These are phyloP conservation scores for Tinamus guttatus DNA, from an alignment of 2,113 vertebrate genomes.

Conservation along the genomic window DNA sequence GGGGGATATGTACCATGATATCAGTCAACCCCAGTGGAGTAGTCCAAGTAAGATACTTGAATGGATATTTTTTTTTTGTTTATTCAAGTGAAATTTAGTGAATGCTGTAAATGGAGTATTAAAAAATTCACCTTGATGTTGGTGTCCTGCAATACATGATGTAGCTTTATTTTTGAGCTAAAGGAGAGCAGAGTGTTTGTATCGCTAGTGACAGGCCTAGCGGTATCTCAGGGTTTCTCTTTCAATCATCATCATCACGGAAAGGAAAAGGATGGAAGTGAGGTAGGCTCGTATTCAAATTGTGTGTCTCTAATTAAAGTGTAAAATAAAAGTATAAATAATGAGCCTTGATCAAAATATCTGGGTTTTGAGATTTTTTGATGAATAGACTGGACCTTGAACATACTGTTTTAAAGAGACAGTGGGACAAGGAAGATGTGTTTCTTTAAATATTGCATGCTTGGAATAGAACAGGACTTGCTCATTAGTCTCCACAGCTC, in stretches of 20 bases:
- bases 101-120: too few species aligned
- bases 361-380: background rate
- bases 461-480: background rate
- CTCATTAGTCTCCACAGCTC: background rate
- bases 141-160: background rate
- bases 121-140: background rate
- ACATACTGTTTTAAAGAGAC: background rate
- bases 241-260: background rate
- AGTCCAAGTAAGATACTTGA: conserved; percentile 88
- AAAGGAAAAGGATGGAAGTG: background rate
- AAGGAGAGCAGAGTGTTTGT: background rate
- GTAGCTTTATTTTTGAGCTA: background rate
- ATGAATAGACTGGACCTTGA: background rate
- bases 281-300: background rate
- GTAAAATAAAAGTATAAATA: background rate
- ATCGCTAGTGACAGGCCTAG: fast-evolving
- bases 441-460: background rate
- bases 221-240: background rate
- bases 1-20: conserved; percentile 99
- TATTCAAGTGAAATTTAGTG: too few species aligned
- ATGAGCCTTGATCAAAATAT: background rate
- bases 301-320: too few species aligned
- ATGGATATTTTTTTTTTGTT: too few species aligned
- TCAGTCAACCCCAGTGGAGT: conserved; percentile 95
- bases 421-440: background rate